Evolutionary conservation across 2,888 invertebrate species (phyloP).

Genomic region (Tolmerus cingulatus): DNA sequence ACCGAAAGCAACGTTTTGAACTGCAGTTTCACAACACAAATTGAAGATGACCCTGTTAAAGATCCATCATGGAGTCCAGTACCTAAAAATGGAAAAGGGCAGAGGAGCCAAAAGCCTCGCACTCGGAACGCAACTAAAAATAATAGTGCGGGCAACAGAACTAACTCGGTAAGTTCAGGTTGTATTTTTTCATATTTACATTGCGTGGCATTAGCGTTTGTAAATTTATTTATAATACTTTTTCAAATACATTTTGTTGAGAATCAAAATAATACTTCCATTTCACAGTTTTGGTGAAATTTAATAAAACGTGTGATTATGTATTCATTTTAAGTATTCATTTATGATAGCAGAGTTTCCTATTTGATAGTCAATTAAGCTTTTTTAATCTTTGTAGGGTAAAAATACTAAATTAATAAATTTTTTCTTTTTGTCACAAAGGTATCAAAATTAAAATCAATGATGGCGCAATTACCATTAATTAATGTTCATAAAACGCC

Average conservation of each 20-base stretch:
- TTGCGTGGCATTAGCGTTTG: background rate
- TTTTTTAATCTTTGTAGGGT: too few species aligned
- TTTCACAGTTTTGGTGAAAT: background rate
- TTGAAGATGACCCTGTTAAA: conserved; percentile 56
- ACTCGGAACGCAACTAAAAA: background rate
- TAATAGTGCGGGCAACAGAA: background rate
- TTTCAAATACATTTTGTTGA: too few species aligned
- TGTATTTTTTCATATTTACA: background rate
- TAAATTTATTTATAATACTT: background rate
- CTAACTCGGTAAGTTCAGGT: conserved; percentile 41
- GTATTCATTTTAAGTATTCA: background rate
- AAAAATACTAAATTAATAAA: background rate
- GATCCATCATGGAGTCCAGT: conserved; percentile 61
- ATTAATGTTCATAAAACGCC: background rate
- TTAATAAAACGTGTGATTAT: background rate
- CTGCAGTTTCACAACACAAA: conserved; percentile 49
- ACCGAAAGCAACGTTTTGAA: conserved; percentile 28
- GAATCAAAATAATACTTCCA: background rate
- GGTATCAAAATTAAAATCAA: background rate
- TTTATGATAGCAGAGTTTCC: background rate
- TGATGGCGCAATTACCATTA: background rate
- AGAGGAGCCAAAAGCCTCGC: background rate
- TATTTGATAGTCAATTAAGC: too few species aligned
- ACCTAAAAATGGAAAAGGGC: background rate
- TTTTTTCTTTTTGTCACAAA: background rate